phyloP scores from a whole-genome alignment of 2,888 invertebrate genomes.

The Nipponacmea schrenckii region DNA sequence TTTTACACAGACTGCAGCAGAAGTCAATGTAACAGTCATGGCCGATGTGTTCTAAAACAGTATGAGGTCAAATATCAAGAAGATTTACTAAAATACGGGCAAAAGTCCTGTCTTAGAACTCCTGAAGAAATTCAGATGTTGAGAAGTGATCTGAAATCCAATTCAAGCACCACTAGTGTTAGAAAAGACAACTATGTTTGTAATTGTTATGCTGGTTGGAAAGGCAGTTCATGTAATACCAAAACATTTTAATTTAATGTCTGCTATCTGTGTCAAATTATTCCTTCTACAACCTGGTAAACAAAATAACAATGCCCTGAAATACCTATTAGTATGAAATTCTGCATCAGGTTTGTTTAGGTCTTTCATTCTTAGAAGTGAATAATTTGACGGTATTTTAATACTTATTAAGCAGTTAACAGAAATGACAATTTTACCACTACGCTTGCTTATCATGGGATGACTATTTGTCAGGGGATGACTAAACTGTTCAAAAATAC shows the following conservation, averaged over 20 bases:
- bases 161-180: not conserved
- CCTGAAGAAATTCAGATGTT: slow-evolving; percentile 2
- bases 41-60: slow-evolving; percentile 39
- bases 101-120: slow-evolving; percentile 15
- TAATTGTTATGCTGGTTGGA: slow-evolving; percentile 36
- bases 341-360: too few species aligned
- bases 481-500: too few species aligned
- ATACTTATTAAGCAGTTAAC: too few species aligned
- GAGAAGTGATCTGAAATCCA: not conserved
- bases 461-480: too few species aligned
- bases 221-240: slow-evolving; percentile 30
- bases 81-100: slow-evolving; percentile 15
- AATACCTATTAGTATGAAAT: too few species aligned
- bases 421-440: too few species aligned
- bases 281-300: too few species aligned
- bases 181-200: slow-evolving; percentile 30
- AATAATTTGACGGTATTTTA: too few species aligned
- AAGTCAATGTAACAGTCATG: slow-evolving; percentile 35
- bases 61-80: slow-evolving; percentile 28
- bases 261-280: too few species aligned
- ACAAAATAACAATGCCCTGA: too few species aligned
- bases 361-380: too few species aligned
- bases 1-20: slow-evolving; percentile 31
- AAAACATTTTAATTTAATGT: not conserved
- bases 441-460: too few species aligned